phyloP scores from a whole-genome alignment of 1,140 invertebrate species.

The Achroia grisella region DNA sequence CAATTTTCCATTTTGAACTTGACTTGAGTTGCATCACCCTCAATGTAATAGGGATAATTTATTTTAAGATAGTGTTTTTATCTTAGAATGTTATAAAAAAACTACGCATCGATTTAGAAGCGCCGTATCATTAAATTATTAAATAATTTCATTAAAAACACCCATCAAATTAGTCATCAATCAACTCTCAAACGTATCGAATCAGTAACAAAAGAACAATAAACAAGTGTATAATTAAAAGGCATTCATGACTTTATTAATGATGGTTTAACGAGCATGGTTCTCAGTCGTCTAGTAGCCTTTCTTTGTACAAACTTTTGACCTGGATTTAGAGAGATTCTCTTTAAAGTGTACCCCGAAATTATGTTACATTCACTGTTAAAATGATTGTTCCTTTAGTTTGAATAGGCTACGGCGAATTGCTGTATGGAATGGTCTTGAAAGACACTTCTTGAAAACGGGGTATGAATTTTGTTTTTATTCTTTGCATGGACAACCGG shows the following conservation, averaged over 20 bases:
- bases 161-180: too few species aligned
- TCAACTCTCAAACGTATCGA: too few species aligned
- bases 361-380: constrained; percentile 12
- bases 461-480: background rate
- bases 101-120: background rate
- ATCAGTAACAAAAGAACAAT: background rate
- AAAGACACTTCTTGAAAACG: background rate
- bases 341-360: constrained; percentile 9
- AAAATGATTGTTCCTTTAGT: constrained; percentile 9
- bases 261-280: constrained; percentile 10
- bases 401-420: constrained; percentile 11
- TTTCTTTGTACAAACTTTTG: constrained; percentile 10
- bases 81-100: too few species aligned
- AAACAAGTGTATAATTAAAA: constrained; percentile 13
- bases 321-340: constrained; percentile 3
- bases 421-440: constrained; percentile 1
- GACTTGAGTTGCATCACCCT: too few species aligned
- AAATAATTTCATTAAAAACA: background rate
- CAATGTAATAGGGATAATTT: too few species aligned
- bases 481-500: too few species aligned
- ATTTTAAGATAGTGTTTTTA: too few species aligned
- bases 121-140: constrained; percentile 3
- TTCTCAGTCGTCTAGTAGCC: constrained; percentile 4
- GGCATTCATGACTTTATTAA: constrained; percentile 6
- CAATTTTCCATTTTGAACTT: too few species aligned